Evolutionary conservation across 2,888 invertebrate genomes (phyloP).

Genomic region (Megamerina dolium): DNA sequence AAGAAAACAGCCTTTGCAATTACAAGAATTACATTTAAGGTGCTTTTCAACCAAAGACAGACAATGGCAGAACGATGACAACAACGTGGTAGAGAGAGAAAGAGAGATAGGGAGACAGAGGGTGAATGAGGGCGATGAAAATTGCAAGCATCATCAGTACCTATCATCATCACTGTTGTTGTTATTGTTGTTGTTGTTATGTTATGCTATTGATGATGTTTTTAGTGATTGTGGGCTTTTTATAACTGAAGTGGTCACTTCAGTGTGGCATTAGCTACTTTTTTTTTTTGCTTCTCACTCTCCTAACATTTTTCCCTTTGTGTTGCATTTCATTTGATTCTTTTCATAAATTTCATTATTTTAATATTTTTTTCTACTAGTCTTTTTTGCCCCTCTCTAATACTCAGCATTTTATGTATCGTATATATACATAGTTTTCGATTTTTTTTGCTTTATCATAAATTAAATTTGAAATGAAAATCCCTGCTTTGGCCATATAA

Average conservation of each 20-base stretch:
- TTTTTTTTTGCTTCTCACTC: neutral
- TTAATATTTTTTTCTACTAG: no score
- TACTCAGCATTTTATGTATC: no score
- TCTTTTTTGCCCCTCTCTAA: no score
- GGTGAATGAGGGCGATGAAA: no score
- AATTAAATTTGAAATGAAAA: constrained; percentile 43
- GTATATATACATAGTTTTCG: neutral
- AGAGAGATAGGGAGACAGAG: no score
- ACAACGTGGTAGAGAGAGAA: no score
- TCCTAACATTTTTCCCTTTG: neutral
- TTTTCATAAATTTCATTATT: no score
- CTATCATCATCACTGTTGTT: neutral
- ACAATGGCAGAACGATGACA: neutral
- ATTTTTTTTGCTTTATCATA: constrained; percentile 33
- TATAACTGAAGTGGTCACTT: neutral
- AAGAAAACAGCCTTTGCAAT: constrained; percentile 19
- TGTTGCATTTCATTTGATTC: constrained; percentile 2
- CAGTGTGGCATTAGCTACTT: neutral
- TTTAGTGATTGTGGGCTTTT: constrained; percentile 5
- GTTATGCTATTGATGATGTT: no score
- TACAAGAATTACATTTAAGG: constrained; percentile 21
- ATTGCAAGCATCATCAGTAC: no score
- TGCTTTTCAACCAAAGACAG: constrained; percentile 5
- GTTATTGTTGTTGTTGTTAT: constrained; percentile 2
- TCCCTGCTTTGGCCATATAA: constrained; percentile 33